Base-by-base conservation (phyloP, 2,113 vertebrate genomes). In the Mesitornis unicolor region DNA sequence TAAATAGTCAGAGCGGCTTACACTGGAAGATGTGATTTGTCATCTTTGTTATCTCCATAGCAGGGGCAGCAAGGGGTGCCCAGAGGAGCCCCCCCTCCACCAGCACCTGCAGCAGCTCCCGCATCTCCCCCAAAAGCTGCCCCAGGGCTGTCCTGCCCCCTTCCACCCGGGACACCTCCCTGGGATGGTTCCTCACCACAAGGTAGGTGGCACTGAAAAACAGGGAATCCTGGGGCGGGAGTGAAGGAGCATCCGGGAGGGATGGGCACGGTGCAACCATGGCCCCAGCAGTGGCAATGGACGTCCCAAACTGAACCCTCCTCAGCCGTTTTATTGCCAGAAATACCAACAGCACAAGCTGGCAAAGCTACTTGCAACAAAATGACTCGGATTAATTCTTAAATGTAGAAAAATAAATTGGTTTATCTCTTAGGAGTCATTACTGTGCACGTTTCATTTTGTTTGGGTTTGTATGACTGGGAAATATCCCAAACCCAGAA, bases 251-350 rank as follows among this genome's bases (percentile, higher is more conserved):
- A 20, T 15, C 31, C 2, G 0, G 7, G 16, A 28, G 28, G 11
- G 42, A 11, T 11, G 40, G 79, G 35, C 51, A 9, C 33, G 3
- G 59, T 9, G 29, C 3, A 4, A 25, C 73, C 35, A 7, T 1
- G 11, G 50, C 38, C 47, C 31, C 3, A 1, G 29, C 24, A n/a
- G 9, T 20, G 56, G 11, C 2, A 0, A 14, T 3, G 47, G n/a
- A 29, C 25, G 20, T 36, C 67, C 78, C 40, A 24, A 71, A 16
- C 36, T 35, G 33, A 38, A 6, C 42, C 13, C 15, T 50, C 54
- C 56, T 38, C 24, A 38, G 33, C 40, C 42, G 6, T 21, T 38
- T n/a, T 15, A 9, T 24, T 28, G 40, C 45, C 20, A 24, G 65
- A 57, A 65, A 54, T 3, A 7, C 7, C 33, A 25, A 40, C 48